Base-by-base conservation (phyloP, 2,888 invertebrate species). In the Eupsilia transversa region DNA sequence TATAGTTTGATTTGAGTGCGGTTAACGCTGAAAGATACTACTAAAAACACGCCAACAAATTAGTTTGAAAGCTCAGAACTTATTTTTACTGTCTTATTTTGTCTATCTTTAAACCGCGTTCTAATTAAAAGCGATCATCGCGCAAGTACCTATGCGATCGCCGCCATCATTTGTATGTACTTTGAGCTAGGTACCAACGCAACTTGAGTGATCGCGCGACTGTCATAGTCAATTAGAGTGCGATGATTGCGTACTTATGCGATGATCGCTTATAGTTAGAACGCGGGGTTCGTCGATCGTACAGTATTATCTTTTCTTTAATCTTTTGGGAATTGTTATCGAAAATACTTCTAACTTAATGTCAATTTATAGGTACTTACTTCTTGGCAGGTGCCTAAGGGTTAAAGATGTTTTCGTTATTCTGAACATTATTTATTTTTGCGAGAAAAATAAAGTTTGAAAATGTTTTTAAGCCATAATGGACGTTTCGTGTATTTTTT, bases 401-500 rank as follows among this genome's bases (percentile, higher is more conserved):
- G 12, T 27, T 33, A 17, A 65, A 33, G 4, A 41, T 30, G 3
- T 57, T 56, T 65, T 27, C n/a, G 20, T 23, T 1, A 56, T 14
- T 35, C 30, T n/a, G n/a, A 57, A 33, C 14, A 3, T 43, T 71
- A 71, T 27, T 41, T 52, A 38, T 46, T 38, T 57, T 27, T 27
- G 3, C 0, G 1, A 27, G 17, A 33, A 52, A 12, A n/a, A 2
- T 2, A n/a, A 49, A 43, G 14, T 59, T 14, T 20, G 10, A 46
- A 38, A 46, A 27, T 46, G 6, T 54, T 41, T 64, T 46, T 38
- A 30, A 38, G 12, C 7, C 14, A 41, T 57, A 64, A 68, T 68
- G 57, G 73, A 67, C 2, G 6, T 64, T 73, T 64, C 35, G 3
- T 73, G 73, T 78, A 43, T 59, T 6, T 63, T 43, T 27, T 64